Evolutionary conservation across 2,888 invertebrate genomes (phyloP).

Genomic region (Drosophila tripunctata): DNA sequence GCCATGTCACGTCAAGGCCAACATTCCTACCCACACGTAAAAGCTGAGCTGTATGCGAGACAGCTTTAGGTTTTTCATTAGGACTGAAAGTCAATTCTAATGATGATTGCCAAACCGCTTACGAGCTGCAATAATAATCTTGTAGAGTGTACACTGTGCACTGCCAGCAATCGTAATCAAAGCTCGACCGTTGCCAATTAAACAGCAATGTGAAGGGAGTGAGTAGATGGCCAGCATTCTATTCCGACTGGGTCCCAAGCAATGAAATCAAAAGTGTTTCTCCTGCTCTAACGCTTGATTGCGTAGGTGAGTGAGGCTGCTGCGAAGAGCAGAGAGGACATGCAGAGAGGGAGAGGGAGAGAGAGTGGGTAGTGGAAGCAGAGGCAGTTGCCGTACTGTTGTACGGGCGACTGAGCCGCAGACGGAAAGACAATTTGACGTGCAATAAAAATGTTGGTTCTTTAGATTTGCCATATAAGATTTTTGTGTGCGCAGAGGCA

Average conservation of each 20-base stretch:
- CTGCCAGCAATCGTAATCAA: slow-evolving; percentile 41
- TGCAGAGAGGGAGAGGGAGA: neutral
- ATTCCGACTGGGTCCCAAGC: neutral
- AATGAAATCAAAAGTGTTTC: slow-evolving; percentile 56
- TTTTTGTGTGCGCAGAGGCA: slow-evolving; percentile 17
- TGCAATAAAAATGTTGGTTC: slow-evolving; percentile 70
- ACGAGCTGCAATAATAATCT: slow-evolving; percentile 56
- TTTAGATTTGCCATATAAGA: slow-evolving; percentile 49
- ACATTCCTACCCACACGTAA: neutral
- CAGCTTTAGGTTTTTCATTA: neutral
- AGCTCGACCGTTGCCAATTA: slow-evolving; percentile 51
- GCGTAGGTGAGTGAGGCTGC: slow-evolving; percentile 8
- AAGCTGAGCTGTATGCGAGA: neutral
- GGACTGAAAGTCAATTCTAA: slow-evolving; percentile 41
- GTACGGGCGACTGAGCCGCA: slow-evolving; percentile 50
- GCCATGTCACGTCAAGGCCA: slow-evolving; percentile 53
- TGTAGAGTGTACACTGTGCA: neutral
- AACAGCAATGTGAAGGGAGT: slow-evolving; percentile 3
- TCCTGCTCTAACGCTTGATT: slow-evolving; percentile 29
- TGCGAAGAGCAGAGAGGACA: neutral
- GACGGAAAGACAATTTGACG: slow-evolving; percentile 57
- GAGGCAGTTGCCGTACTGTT: neutral
- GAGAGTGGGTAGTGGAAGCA: neutral
- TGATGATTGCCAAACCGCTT: slow-evolving; percentile 76
- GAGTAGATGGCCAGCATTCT: neutral